Percentiles rank a stretch among this genome's conserved stretches.
phyloP scores from a whole-genome alignment of 2,113 vertebrate species.

The Furnarius figulus region DNA sequence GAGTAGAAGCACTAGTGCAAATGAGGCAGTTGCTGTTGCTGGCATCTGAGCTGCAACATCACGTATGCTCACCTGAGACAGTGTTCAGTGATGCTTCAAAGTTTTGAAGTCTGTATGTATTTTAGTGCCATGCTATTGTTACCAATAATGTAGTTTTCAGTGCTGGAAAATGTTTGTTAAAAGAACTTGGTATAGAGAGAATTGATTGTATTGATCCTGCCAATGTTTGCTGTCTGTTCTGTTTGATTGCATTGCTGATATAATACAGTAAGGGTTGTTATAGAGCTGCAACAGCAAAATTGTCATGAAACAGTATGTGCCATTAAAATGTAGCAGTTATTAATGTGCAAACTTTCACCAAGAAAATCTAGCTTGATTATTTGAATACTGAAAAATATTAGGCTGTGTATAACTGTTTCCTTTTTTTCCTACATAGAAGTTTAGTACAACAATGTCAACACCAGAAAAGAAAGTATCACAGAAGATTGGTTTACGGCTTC shows the following conservation, averaged over 20 bases:
- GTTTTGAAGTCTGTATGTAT: not conserved
- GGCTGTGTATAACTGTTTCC: not conserved
- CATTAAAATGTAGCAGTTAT: not conserved
- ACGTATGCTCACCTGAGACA: not conserved
- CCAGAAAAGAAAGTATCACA: constrained; percentile 96
- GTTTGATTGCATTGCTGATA: not conserved
- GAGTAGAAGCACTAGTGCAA: not conserved
- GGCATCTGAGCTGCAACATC: not conserved
- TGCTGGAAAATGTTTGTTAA: not conserved
- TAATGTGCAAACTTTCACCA: not conserved
- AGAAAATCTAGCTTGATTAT: not conserved
- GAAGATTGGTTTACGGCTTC: constrained; percentile 93
- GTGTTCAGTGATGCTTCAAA: not conserved
- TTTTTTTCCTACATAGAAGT: constrained; percentile 81
- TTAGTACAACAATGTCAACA: constrained; percentile 84
- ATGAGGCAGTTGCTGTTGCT: not conserved
- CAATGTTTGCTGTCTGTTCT: not conserved
- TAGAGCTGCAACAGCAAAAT: not conserved
- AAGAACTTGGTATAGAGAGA: not conserved
- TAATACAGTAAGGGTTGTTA: not conserved
- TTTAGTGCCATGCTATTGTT: not conserved
- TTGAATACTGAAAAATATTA: not conserved
- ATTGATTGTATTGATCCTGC: not conserved
- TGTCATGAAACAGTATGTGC: not conserved
- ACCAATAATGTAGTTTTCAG: not conserved